phyloP scores from a whole-genome alignment of 2,113 vertebrate genomes.

The Cichladusa arquata region DNA sequence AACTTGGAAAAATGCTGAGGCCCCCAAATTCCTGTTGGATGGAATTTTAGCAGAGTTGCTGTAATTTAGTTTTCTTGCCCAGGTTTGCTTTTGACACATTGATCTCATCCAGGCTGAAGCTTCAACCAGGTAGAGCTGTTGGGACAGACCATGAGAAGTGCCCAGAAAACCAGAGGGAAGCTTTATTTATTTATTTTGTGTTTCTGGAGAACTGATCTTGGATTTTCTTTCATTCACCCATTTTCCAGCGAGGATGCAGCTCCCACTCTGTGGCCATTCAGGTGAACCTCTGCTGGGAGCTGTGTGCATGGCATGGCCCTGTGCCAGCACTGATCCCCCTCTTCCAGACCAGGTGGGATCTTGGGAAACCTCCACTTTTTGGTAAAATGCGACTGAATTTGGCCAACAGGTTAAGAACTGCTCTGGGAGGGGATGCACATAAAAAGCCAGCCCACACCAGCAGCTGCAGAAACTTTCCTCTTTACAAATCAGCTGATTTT shows the following conservation, averaged over 20 bases:
- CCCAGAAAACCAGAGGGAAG: not conserved
- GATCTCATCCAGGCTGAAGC: not conserved
- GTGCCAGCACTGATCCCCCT: not conserved
- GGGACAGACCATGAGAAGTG: not conserved
- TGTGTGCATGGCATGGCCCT: not conserved
- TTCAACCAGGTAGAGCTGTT: not conserved
- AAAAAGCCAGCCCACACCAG: not conserved
- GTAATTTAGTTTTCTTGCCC: not conserved
- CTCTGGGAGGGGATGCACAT: fast-evolving
- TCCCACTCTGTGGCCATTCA: fast-evolving
- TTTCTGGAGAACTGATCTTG: not conserved
- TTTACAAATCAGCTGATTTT: not conserved
- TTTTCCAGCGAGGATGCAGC: not conserved
- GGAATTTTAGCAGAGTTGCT: not conserved
- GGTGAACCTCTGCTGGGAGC: not conserved
- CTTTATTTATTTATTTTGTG: too few species aligned
- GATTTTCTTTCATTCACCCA: not conserved
- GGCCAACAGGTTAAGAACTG: not conserved
- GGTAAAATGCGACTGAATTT: fast-evolving
- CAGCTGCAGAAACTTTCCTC: not conserved
- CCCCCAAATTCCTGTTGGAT: not conserved
- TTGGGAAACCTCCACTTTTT: not conserved
- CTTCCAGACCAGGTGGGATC: not conserved
- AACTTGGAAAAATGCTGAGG: not conserved
- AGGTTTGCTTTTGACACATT: not conserved